phyloP scores from a whole-genome alignment of 2,888 invertebrate genomes.

The Epinotia nisella region DNA sequence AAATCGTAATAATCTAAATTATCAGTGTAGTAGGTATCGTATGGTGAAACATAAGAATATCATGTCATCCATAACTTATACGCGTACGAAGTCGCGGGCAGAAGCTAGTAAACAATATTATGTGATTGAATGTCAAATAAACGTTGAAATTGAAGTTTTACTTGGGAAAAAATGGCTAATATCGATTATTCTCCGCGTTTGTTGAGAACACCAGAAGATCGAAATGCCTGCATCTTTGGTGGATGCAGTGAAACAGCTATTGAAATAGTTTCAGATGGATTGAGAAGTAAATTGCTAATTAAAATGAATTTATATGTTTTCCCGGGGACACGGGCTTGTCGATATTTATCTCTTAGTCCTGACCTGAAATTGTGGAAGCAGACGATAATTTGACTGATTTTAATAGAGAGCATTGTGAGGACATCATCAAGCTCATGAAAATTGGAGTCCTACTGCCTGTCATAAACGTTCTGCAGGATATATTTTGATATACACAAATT shows the following conservation, averaged over 20 bases:
- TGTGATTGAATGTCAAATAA: conserved; percentile 1
- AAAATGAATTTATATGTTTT: not conserved
- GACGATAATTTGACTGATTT: conserved; percentile 2
- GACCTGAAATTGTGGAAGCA: not conserved
- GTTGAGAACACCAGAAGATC: conserved; percentile 1
- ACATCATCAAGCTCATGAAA: no score
- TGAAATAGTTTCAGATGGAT: conserved; percentile 5
- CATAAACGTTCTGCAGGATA: no score
- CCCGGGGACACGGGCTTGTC: conserved; percentile 1
- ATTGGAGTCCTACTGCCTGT: no score
- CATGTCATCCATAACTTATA: no score
- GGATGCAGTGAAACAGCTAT: not conserved
- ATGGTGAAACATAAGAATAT: no score
- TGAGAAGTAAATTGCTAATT: conserved; percentile 2
- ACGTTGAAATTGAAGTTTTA: not conserved
- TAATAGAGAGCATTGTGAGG: not conserved
- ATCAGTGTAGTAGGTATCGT: no score
- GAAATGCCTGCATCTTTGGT: conserved; percentile 2
- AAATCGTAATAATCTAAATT: no score
- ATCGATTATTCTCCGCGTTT: not conserved
- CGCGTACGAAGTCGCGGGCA: no score
- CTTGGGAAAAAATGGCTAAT: not conserved
- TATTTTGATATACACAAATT: no score
- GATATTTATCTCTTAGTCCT: not conserved
- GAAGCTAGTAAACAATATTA: not conserved